phyloP scores from a whole-genome alignment of 2,888 invertebrate genomes.

The Anthophora plumipes region DNA sequence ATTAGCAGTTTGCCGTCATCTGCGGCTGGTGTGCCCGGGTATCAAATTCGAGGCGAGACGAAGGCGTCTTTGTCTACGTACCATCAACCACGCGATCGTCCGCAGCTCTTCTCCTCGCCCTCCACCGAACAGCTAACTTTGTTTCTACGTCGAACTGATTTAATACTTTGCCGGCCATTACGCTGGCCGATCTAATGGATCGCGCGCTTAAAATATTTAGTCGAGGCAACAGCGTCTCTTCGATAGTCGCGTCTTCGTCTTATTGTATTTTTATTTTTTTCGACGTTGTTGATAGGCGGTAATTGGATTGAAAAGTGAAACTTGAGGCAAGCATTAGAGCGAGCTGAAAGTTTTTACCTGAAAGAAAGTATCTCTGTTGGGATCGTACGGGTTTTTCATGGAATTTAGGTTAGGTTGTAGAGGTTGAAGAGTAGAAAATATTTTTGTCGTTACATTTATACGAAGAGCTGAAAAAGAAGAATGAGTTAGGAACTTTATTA shows the following conservation, averaged over 20 bases:
- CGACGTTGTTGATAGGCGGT: neutral
- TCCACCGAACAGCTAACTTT: slow-evolving; percentile 54
- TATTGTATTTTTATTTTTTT: slow-evolving; percentile 3
- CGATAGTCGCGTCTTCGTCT: no score
- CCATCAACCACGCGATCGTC: slow-evolving; percentile 27
- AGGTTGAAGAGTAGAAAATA: no score
- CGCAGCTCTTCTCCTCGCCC: slow-evolving; percentile 9
- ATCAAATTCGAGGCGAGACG: slow-evolving; percentile 62
- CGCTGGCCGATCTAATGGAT: slow-evolving; percentile 46
- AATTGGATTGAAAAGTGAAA: slow-evolving; percentile 3
- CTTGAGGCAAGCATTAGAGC: no score
- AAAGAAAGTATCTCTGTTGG: neutral
- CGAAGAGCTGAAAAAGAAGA: no score
- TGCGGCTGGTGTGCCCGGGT: slow-evolving; percentile 53
- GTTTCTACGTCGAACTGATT: slow-evolving; percentile 63
- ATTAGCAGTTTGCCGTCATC: slow-evolving; percentile 74
- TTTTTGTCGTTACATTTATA: no score
- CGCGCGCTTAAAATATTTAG: slow-evolving; percentile 32
- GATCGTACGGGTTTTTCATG: no score
- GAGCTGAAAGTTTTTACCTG: neutral
- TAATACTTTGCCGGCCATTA: slow-evolving; percentile 60
- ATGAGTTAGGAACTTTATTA: no score
- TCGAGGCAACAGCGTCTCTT: neutral
- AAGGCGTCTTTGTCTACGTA: neutral
- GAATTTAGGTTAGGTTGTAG: no score